These are phyloP conservation scores for Trogon surrucura DNA, from an alignment of 2,113 vertebrate species.

Conservation along the genomic window DNA sequence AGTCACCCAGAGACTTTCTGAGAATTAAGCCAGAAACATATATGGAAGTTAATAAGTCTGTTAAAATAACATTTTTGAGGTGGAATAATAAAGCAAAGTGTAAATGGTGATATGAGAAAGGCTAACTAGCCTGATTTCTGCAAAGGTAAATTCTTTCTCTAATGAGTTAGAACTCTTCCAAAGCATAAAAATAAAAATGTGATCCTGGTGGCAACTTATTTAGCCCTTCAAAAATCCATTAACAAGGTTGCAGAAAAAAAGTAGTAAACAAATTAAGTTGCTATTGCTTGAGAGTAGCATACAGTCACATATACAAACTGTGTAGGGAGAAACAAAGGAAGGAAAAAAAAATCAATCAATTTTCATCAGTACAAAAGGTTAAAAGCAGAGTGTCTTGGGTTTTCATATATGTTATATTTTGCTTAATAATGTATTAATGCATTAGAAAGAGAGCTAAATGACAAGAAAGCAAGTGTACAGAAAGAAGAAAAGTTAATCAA, in stretches of 20 bases:
- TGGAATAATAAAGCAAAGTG: not conserved
- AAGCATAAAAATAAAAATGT: not conserved
- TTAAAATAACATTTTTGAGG: not conserved
- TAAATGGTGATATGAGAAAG: not conserved
- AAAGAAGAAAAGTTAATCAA: not conserved
- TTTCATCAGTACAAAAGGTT: not conserved
- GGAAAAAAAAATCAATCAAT: rapidly evolving
- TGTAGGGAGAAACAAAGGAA: not conserved
- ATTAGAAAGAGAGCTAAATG: not conserved
- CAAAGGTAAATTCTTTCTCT: not conserved
- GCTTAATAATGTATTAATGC: not conserved
- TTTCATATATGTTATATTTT: not conserved
- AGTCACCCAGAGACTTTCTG: not conserved
- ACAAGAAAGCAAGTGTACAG: not conserved
- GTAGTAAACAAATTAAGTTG: not conserved
- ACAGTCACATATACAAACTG: rapidly evolving
- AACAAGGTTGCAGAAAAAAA: not conserved
- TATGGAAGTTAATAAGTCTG: not conserved
- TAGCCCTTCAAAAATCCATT: not conserved
- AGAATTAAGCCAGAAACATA: not conserved
- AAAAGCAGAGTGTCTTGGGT: not conserved
- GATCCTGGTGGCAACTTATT: not conserved
- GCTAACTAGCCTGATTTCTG: not conserved
- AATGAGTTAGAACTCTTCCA: not conserved
- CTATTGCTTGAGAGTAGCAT: not conserved